Evolutionary conservation across 2,113 vertebrate species (phyloP).

Genomic region (Hylia prasina): DNA sequence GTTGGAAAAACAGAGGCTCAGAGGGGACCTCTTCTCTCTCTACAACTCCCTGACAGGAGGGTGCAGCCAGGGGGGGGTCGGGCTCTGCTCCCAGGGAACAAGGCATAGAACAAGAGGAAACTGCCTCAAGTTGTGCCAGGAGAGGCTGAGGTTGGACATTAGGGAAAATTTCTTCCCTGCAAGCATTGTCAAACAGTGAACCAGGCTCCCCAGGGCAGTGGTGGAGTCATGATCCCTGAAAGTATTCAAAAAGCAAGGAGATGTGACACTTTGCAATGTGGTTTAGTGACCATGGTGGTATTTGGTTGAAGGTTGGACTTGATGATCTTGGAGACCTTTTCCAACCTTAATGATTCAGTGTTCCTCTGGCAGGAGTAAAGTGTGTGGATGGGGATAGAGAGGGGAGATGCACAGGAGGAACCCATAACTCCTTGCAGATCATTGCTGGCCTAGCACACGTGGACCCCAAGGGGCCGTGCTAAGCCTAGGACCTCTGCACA

Average conservation of each 20-base stretch:
- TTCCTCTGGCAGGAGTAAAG: not conserved
- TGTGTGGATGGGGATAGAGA: not conserved
- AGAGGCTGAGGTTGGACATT: not conserved
- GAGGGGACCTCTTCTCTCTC: not conserved
- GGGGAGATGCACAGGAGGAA: not conserved
- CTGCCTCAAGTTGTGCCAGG: not conserved
- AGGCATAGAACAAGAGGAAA: not conserved
- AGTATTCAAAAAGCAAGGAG: not conserved
- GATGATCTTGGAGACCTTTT: not conserved
- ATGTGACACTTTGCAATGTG: not conserved
- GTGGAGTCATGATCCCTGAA: not conserved
- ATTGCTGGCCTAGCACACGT: rapidly evolving
- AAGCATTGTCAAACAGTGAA: not conserved
- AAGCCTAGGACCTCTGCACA: not conserved
- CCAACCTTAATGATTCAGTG: not conserved
- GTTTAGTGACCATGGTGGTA: not conserved
- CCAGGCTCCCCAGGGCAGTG: not conserved
- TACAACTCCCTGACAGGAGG: not conserved
- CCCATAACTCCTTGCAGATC: not conserved
- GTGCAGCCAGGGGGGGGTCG: rapidly evolving
- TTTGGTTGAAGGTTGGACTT: not conserved
- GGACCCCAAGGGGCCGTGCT: rapidly evolving
- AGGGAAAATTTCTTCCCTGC: not conserved
- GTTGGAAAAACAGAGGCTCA: not conserved
- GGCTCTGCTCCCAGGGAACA: not conserved